phyloP scores from a whole-genome alignment of 2,797 vertebrate genomes.

The Chrysocyon brachyurus region DNA sequence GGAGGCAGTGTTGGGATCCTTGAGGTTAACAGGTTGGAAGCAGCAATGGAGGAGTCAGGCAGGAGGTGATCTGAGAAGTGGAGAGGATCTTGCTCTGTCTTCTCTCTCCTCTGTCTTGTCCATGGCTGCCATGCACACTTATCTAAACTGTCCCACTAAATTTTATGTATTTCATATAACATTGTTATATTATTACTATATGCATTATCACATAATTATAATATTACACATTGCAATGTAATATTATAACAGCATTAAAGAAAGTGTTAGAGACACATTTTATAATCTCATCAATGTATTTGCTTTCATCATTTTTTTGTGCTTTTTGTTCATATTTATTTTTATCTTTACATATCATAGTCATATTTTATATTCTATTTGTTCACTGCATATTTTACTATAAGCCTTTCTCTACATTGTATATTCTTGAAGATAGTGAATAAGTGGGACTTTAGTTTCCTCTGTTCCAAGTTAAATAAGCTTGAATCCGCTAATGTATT shows the following conservation, averaged over 20 bases:
- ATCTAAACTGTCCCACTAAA: not conserved
- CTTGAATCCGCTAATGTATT: not conserved
- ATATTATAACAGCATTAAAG: not conserved
- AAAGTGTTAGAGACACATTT: not conserved
- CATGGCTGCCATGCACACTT: not conserved
- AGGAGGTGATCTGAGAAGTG: not conserved
- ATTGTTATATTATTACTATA: not conserved
- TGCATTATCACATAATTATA: too few relatives aligned
- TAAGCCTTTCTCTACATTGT: rapidly evolving
- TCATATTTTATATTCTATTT: not conserved
- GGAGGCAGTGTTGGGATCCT: not conserved
- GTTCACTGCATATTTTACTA: not conserved
- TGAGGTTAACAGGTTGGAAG: not conserved
- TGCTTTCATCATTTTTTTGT: not conserved
- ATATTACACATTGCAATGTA: not conserved
- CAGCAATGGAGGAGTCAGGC: not conserved
- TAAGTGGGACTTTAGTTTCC: not conserved
- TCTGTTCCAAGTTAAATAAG: not conserved
- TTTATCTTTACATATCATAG: not conserved
- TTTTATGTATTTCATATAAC: too few relatives aligned
- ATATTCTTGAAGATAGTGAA: not conserved
- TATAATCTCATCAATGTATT: not conserved
- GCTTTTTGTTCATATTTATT: not conserved
- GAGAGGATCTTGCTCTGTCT: not conserved
- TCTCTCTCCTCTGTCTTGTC: not conserved